A percentile compares a stretch with the other conserved stretches of the same genome.
phyloP scores from a whole-genome alignment of 2,888 invertebrate genomes.

The Euclidia mi region DNA sequence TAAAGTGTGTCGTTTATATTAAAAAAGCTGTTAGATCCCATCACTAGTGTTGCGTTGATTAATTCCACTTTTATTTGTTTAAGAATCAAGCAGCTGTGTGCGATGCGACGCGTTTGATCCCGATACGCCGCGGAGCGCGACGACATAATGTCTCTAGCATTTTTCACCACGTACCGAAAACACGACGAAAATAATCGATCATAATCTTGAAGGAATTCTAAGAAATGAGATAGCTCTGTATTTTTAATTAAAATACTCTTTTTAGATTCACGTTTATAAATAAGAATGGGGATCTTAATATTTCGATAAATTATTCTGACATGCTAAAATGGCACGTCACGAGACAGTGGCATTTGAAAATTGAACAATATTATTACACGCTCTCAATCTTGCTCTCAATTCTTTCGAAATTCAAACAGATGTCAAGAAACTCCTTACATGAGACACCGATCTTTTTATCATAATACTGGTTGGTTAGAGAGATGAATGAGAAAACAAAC shows the following conservation, averaged over 20 bases:
- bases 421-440: constrained; percentile 10
- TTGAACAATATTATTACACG: constrained; percentile 27
- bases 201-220: constrained; percentile 80
- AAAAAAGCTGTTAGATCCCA: constrained; percentile 58
- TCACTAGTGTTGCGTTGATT: constrained; percentile 82
- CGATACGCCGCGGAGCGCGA: constrained; percentile 81
- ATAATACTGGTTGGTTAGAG: constrained; percentile 36
- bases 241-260: constrained; percentile 63
- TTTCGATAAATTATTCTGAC: constrained; percentile 46
- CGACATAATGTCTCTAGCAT: constrained; percentile 80
- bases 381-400: constrained; percentile 1
- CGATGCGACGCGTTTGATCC: constrained; percentile 80
- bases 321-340: constrained; percentile 36
- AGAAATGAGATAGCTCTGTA: constrained; percentile 69
- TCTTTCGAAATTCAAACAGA: constrained; percentile 18
- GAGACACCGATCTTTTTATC: constrained; percentile 17
- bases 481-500: constrained; percentile 59
- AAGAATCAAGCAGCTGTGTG: constrained; percentile 79
- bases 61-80: constrained; percentile 88
- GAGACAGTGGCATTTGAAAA: constrained; percentile 32
- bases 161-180: constrained; percentile 81
- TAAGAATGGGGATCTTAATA: constrained; percentile 43
- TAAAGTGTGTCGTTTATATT: constrained; percentile 14
- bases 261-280: constrained; percentile 46
- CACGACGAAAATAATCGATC: constrained; percentile 86